Base-by-base conservation (phyloP, 2,888 invertebrate species). In the Microctonus hyperodae region DNA sequence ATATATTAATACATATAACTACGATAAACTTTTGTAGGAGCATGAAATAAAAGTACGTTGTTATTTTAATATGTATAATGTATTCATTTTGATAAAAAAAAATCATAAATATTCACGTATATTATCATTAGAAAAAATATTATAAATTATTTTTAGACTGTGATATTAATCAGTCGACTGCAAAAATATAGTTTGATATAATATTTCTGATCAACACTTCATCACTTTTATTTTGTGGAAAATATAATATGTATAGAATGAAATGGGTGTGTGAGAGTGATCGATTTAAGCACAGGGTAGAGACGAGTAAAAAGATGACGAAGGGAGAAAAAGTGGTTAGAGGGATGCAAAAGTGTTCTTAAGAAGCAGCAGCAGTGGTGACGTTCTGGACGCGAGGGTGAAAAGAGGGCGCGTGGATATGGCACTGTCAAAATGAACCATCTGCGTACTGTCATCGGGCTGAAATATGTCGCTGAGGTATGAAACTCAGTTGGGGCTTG, bases 361-460 rank as follows among this genome's bases (percentile, higher is more conserved):
- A 48, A 70, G 67, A 69, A 66, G 68, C 61, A 64, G 50, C 55
- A 64, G 56, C 6, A 67, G 60, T 9, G 16, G 20, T 22, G n/a
- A 44, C 37, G 55, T 62, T 61, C 64, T 59, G 22, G n/a, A 51
- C 20, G 57, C 37, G 67, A 37, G 60, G 53, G 60, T 64, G 44
- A 33, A 64, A 63, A 60, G 61, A 58, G 65, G 60, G 68, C 40
- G 58, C 61, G 28, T 51, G 65, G 70, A 73, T 73, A 70, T 73
- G 69, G 69, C 55, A 68, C 71, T 73, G 71, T 74, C 71, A 75
- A 72, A 73, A 71, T 70, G 73, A 72, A 74, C 72, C 74, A 73
- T 75, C 74, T 75, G 74, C 73, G 73, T 70, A 70, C 73, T 73
- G 74, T 74, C 74, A 69, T 65, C 70, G 64, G 60, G 65, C 70